Base-by-base conservation (phyloP, 1,140 invertebrate species). In the Ceratosolen solmsi region DNA sequence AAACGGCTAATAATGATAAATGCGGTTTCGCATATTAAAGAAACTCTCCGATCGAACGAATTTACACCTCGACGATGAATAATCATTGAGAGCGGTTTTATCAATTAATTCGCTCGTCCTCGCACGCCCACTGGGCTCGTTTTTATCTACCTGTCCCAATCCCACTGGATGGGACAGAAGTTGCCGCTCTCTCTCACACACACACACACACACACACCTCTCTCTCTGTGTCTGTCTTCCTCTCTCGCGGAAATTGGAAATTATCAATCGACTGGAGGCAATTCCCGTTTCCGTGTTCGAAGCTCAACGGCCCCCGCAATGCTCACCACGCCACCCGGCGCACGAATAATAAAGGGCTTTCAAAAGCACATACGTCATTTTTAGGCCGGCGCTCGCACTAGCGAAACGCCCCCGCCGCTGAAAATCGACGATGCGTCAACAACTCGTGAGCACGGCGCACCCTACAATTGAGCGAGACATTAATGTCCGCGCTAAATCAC, bases 331-430 rank as follows among this genome's bases (percentile, higher is more conserved):
- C n/a, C n/a, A n/a, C n/a, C n/a, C n/a, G n/a, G n/a, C n/a, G n/a
- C n/a, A n/a, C n/a, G n/a, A n/a, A n/a, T 80, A 80, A 72, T 80
- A 80, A 72, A 72, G 54, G 68, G 54, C 78, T 80, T 80, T 80
- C 78, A 72, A 79, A 79, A 36, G 30, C 68, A 60, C 78, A 33
- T 80, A 65, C n/a, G 78, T 60, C 78, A 58, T 46, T 80, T 80
- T 80, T 80, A 72, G 70, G 78, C 70, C 7, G 8, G 27, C 30
- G 38, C 58, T 15, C 36, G 22, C 20, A 77, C 13, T 49, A 27
- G 5, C 11, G 49, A 78, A 78, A 36, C 63, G 74, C 33, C 74
- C 36, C 38, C 30, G 9, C 11, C 41, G 13, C 74, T 71, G 20
- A 68, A 65, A 68, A 78, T 78, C 60, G 41, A 68, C 46, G 65